Evolutionary conservation across 2,888 invertebrate species (phyloP).

Genomic region (Eupithecia vulgata): DNA sequence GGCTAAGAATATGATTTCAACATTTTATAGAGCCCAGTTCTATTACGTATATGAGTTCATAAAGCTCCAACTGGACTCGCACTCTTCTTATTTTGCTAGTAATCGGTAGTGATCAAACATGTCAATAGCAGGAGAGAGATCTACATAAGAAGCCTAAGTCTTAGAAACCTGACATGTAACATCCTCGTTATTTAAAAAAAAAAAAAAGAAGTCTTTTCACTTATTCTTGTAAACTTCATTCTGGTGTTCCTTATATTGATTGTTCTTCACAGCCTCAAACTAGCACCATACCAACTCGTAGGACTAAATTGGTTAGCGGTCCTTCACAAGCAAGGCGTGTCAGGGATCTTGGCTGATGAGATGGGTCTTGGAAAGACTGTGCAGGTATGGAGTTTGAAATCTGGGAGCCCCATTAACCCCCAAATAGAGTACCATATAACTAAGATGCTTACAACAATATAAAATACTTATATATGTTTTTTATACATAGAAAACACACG

Average conservation of each 20-base stretch:
- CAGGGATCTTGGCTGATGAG: constrained; percentile 98
- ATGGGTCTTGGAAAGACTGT: constrained; percentile 98
- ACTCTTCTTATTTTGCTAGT: too few species aligned
- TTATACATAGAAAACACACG: too few species aligned
- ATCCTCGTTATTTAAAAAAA: too few species aligned
- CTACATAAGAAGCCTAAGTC: background rate
- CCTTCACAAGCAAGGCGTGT: constrained; percentile 94
- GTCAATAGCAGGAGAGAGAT: background rate
- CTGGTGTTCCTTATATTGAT: background rate
- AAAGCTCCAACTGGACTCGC: too few species aligned
- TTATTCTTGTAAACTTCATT: background rate
- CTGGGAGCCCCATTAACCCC: too few species aligned
- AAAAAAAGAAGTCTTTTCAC: too few species aligned
- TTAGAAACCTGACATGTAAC: too few species aligned
- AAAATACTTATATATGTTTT: too few species aligned
- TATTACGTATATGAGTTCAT: background rate
- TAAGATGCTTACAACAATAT: too few species aligned
- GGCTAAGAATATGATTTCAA: background rate
- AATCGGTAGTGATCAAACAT: background rate
- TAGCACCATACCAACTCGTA: constrained; percentile 94
- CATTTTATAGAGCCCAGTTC: background rate
- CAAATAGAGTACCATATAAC: too few species aligned
- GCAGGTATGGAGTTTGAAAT: too few species aligned
- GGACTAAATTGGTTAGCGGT: constrained; percentile 97
- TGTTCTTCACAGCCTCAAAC: constrained; percentile 82